A percentile compares a stretch with the other conserved stretches of the same genome.
phyloP scores from a whole-genome alignment of 1,140 invertebrate species.

The Anastrepha obliqua region DNA sequence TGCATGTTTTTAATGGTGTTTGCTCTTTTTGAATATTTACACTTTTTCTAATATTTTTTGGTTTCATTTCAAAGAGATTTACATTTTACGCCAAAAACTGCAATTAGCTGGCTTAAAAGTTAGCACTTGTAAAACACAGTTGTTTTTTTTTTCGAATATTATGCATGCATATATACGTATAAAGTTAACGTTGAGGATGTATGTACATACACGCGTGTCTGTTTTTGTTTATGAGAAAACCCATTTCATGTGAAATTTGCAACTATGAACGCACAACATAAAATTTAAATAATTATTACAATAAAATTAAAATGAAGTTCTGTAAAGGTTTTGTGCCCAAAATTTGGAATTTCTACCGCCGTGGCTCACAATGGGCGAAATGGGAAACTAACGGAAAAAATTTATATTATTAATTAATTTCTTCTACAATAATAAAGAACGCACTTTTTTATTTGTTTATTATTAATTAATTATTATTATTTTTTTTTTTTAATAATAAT shows the following conservation, averaged over 20 bases:
- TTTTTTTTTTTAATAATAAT: too few relatives aligned
- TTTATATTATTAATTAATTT: too few relatives aligned
- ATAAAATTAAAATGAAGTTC: background rate
- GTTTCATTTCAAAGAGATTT: conserved; percentile 1
- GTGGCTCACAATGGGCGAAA: background rate
- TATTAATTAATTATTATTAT: too few relatives aligned
- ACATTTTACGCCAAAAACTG: conserved; percentile 44
- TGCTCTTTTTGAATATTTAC: conserved; percentile 40
- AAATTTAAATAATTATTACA: background rate
- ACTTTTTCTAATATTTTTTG: background rate
- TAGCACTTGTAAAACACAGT: conserved; percentile 22
- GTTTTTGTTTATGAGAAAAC: background rate
- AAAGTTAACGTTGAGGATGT: background rate
- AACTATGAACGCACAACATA: background rate
- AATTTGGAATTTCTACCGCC: background rate
- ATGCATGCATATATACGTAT: background rate
- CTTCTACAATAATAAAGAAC: too few relatives aligned
- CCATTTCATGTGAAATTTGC: background rate
- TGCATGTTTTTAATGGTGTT: conserved; percentile 14
- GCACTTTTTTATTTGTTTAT: too few relatives aligned
- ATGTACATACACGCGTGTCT: background rate
- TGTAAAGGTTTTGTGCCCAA: background rate
- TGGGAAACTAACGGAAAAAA: too few relatives aligned
- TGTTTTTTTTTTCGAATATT: background rate
- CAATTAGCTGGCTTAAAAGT: conserved; percentile 48